Percentiles rank a stretch among this genome's conserved stretches.
These are phyloP conservation scores for Sisor rabdophorus DNA, from an alignment of 2,113 vertebrate genomes.

Conservation along the genomic window DNA sequence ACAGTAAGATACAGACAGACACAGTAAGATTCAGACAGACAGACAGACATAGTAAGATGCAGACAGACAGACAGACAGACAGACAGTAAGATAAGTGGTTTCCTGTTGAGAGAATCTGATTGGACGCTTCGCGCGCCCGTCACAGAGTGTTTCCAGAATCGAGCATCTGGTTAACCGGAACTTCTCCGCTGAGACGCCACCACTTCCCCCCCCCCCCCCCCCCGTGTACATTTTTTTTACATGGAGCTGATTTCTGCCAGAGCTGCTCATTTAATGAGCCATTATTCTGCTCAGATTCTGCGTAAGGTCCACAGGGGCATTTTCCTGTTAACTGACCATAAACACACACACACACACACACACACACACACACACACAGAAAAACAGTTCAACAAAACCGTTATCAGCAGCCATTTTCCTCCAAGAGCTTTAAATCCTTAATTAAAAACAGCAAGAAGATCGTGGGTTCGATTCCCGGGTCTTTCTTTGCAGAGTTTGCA, in stretches of 20 bases:
- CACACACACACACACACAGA: not conserved
- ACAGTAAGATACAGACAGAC: not conserved
- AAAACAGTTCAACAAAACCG: not conserved
- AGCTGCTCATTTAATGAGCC: conserved; percentile 43
- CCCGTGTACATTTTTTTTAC: conserved; percentile 31
- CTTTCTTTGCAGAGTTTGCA: too few relatives aligned
- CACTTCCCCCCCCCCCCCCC: too few relatives aligned
- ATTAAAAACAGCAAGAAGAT: too few relatives aligned
- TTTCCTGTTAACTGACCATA: conserved; percentile 19
- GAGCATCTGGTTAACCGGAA: conserved; percentile 17
- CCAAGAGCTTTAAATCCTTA: too few relatives aligned
- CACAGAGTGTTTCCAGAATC: conserved; percentile 4
- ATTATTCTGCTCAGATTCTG: conserved; percentile 35
- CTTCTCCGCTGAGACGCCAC: not conserved
- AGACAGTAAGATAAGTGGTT: not conserved
- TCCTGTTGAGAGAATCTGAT: not conserved
- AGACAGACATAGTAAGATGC: not conserved
- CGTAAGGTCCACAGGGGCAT: not conserved
- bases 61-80: not conserved
- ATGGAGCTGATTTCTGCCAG: conserved; percentile 36
- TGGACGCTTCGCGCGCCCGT: not conserved
- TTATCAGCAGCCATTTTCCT: not conserved
- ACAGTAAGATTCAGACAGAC: not conserved
- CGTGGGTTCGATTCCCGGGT: too few relatives aligned
- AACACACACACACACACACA: conserved; percentile 16